Percentiles rank a stretch among this genome's conserved stretches.
These are phyloP conservation scores for Cryptomyrus ogoouensis DNA, from an alignment of 2,113 vertebrate genomes.

Conservation along the genomic window DNA sequence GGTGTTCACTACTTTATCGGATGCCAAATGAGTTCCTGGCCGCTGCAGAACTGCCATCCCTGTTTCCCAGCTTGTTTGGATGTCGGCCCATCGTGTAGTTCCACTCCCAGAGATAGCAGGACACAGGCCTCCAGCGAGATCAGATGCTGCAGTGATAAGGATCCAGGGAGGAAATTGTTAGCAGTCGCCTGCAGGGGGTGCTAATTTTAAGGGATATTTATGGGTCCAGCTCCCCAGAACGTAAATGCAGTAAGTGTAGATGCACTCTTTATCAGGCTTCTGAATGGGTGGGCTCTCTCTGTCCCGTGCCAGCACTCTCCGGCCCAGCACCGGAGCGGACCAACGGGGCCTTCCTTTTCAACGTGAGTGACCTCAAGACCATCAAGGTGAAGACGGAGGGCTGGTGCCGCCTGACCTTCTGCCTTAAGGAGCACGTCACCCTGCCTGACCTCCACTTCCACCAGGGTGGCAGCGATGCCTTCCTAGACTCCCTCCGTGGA, in stretches of 20 bases:
- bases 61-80: not conserved
- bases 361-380: constrained; percentile 76
- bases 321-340: constrained; percentile 59
- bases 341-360: constrained; percentile 84
- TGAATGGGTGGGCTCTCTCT: not conserved
- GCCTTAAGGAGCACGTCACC: constrained; percentile 72
- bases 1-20: not conserved
- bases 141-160: not conserved
- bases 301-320: constrained; percentile 41
- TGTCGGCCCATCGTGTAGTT: not conserved
- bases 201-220: not conserved
- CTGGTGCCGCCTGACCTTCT: constrained; percentile 81
- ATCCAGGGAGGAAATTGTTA: not conserved
- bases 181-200: not conserved
- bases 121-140: not conserved
- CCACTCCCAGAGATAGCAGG: not conserved
- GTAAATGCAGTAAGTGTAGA: no score
- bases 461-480: constrained; percentile 65
- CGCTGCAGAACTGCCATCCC: not conserved
- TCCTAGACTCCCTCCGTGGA: constrained; percentile 70
- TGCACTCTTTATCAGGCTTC: not conserved
- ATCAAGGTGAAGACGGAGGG: constrained; percentile 81
- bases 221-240: not conserved
- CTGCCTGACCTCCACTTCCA: constrained; percentile 80
- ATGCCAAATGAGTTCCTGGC: not conserved